A percentile compares a stretch with the other conserved stretches of the same genome.
These are phyloP conservation scores for Pomacea maculata DNA, from an alignment of 1,140 invertebrate genomes.

Conservation along the genomic window DNA sequence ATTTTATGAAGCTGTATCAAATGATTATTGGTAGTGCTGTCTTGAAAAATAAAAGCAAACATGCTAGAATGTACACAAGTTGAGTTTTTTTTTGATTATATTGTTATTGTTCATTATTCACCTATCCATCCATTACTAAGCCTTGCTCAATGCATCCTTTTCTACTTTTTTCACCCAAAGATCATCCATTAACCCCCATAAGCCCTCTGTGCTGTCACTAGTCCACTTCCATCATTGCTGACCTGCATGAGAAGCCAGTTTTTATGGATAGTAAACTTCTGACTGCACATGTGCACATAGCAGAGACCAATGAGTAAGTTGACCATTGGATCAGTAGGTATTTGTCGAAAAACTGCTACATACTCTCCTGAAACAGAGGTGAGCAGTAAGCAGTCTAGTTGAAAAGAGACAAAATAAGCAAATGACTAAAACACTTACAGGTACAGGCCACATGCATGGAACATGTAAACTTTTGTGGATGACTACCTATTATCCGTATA, in stretches of 20 bases:
- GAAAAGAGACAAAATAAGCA: neutral
- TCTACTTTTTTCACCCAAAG: too few relatives aligned
- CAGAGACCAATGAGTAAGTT: conserved; percentile 83
- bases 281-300: conserved; percentile 85
- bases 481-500: too few relatives aligned
- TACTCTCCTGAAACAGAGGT: conserved; percentile 72
- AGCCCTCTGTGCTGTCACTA: too few relatives aligned
- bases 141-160: too few relatives aligned
- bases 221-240: neutral
- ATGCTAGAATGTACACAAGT: neutral
- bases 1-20: neutral
- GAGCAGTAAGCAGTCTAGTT: conserved; percentile 12
- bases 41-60: neutral
- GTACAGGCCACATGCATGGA: too few relatives aligned
- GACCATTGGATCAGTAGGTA: conserved; percentile 72
- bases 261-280: conserved; percentile 84
- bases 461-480: too few relatives aligned
- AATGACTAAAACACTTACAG: too few relatives aligned
- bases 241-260: conserved; percentile 73
- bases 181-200: too few relatives aligned
- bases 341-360: conserved; percentile 74
- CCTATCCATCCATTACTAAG: too few relatives aligned
- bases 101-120: too few relatives aligned
- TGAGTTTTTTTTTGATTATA: too few relatives aligned
- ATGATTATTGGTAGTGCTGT: neutral